Evolutionary conservation across 2,797 vertebrate genomes (phyloP), one percentile per base, ranked within the genome.

Genomic region (Phyllotis vaccarum): DNA sequence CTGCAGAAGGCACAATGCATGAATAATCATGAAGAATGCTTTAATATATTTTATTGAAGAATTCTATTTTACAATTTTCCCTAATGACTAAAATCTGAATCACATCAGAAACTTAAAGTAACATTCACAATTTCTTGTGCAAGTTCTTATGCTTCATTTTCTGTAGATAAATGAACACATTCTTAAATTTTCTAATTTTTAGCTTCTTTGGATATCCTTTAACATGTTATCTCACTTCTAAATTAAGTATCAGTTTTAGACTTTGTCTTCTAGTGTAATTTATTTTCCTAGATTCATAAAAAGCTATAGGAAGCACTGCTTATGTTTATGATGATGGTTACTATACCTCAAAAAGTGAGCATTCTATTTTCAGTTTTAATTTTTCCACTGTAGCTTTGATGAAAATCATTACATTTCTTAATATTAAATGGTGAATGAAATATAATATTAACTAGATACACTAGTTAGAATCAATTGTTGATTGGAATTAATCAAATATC

Each of bases 381-480:
- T 31, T 5, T 5, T 86, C 5, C 16, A 31, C 4, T 40, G n/a
- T 56, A 56, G 14, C 5, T 86, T 72, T 86, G 22, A 21, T 72
- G 24, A 86, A 72, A 86, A 72, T 54, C 24, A 37, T 86, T 72
- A 14, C 34, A 72, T 86, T 86, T 8, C 72, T 86, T 24, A 31
- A 72, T 86, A 56, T 27, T 70, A 86, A 72, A 40, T 56, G n/a
- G 72, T 86, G 27, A 56, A 56, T 72, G 14, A 56, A 72, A 3
- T 52, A 29, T 72, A 86, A 19, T 72, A 56, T 86, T n/a, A 72
- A 86, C n/a, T 70, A 86, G 34, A 70, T 72, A 86, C 24, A 72
- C 49, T 86, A 86, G n/a, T 72, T 86, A 86, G n/a, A 29, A 86
- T 72, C 34, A 86, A 86, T 86, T 86, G 34, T 14, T 86, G n/a